Percentiles rank a stretch among this genome's conserved stretches.
Evolutionary conservation across 2,113 vertebrate genomes (phyloP).

Genomic region (Acrocephalus kingi): DNA sequence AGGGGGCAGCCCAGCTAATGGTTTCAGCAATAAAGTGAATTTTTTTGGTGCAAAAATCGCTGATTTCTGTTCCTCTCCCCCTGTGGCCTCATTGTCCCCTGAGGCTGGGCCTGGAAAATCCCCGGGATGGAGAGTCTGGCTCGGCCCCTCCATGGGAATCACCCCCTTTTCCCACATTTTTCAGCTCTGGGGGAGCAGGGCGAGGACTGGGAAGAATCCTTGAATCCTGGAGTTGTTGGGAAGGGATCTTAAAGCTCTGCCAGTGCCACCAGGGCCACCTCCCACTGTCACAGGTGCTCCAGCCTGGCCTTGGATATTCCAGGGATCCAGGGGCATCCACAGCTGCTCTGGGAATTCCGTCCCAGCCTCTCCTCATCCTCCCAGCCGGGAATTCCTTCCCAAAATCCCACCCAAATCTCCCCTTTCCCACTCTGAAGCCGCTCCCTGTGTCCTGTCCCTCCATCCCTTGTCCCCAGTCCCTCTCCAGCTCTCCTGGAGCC

Average conservation of each 20-base stretch:
- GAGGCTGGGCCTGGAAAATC: not conserved
- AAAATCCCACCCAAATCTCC: not conserved
- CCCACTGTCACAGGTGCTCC: fast-evolving
- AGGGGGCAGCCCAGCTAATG: not conserved
- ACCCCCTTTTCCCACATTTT: fast-evolving
- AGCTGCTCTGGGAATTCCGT: not conserved
- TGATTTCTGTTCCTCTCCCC: not conserved
- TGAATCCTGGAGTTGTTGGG: fast-evolving
- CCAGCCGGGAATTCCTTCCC: not conserved
- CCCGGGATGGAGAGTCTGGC: not conserved
- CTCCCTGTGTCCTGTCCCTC: not conserved
- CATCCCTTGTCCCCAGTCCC: not conserved
- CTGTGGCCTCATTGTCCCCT: fast-evolving
- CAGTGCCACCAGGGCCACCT: not conserved
- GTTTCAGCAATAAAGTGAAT: not conserved
- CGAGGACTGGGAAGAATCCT: fast-evolving
- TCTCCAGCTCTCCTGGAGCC: not conserved
- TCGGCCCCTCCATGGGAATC: not conserved
- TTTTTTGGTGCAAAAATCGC: not conserved
- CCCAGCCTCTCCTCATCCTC: not conserved
- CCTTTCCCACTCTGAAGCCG: not conserved
- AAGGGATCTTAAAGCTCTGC: not conserved
- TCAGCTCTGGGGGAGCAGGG: fast-evolving
- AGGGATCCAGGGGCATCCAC: not conserved
- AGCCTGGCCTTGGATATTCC: fast-evolving